These are phyloP conservation scores for Bemisia tabaci DNA, from an alignment of 1,140 invertebrate genomes.

Conservation along the genomic window DNA sequence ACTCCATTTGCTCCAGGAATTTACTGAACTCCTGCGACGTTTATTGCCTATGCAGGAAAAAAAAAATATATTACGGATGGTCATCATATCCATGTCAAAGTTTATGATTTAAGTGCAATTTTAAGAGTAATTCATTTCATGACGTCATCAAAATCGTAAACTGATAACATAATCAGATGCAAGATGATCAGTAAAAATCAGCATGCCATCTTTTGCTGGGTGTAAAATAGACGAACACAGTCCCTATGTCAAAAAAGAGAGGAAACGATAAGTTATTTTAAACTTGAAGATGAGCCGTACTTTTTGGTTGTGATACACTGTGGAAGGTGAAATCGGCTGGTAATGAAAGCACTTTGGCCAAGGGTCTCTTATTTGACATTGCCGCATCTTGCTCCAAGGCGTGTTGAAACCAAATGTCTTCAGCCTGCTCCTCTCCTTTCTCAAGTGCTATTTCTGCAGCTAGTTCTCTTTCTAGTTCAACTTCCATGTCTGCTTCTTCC, in stretches of 20 bases:
- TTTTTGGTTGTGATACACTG: conserved; percentile 1
- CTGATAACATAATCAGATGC: no score
- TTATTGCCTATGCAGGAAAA: not conserved
- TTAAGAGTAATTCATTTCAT: no score
- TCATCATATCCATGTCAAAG: no score
- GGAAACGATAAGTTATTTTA: no score
- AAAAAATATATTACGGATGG: no score
- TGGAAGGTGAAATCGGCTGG: conserved; percentile 43
- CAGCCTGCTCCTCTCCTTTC: conserved; percentile 50
- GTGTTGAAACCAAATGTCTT: conserved; percentile 43
- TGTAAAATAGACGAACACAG: no score
- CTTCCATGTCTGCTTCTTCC: conserved; percentile 83
- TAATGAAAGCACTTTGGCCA: conserved; percentile 42
- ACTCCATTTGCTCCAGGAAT: not conserved
- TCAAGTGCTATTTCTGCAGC: conserved; percentile 44
- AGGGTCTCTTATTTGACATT: conserved; percentile 30
- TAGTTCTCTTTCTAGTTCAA: conserved; percentile 68
- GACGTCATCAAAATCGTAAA: no score
- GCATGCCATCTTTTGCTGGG: no score
- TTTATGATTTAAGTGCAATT: no score
- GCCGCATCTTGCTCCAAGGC: conserved; percentile 33
- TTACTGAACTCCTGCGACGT: not conserved
- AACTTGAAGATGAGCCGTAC: no score
- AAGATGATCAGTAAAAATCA: no score
- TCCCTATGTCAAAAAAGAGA: no score